Conservation (phyloP, 2,797 vertebrate species). For the Natrix natrix region DNA sequence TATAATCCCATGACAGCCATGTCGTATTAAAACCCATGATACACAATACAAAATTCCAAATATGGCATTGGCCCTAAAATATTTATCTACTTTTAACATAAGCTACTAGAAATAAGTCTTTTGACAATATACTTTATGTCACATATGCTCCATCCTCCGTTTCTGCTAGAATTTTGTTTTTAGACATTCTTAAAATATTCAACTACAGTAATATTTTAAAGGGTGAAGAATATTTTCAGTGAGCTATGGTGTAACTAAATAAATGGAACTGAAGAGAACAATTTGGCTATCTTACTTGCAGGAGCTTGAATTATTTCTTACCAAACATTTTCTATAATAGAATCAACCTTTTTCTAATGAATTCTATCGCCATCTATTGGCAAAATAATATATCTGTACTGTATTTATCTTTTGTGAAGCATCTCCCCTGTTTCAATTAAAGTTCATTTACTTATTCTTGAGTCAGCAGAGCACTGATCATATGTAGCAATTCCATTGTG, state of each 20-base stretch:
- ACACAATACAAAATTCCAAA: background rate
- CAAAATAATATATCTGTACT: conserved; percentile 10
- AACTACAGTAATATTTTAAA: background rate
- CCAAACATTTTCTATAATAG: rapidly evolving
- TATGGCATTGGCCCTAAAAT: background rate
- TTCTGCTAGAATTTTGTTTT: background rate
- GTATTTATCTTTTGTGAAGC: background rate
- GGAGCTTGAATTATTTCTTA: background rate
- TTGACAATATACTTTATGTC: no score
- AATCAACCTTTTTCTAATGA: background rate
- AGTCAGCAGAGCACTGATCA: background rate
- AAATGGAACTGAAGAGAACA: background rate
- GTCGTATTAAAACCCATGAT: background rate
- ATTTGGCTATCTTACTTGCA: rapidly evolving
- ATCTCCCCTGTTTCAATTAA: background rate
- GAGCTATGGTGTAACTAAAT: background rate
- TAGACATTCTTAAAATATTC: background rate
- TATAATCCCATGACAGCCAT: background rate
- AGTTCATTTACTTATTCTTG: background rate
- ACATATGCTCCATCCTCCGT: background rate
- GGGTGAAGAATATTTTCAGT: background rate
- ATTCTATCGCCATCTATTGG: conserved; percentile 64
- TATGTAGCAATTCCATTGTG: background rate
- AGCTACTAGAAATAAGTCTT: background rate
- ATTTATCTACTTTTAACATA: background rate